A percentile compares a stretch with the other conserved stretches of the same genome.
phyloP scores from a whole-genome alignment of 2,797 vertebrate species.

The Columba guinea region DNA sequence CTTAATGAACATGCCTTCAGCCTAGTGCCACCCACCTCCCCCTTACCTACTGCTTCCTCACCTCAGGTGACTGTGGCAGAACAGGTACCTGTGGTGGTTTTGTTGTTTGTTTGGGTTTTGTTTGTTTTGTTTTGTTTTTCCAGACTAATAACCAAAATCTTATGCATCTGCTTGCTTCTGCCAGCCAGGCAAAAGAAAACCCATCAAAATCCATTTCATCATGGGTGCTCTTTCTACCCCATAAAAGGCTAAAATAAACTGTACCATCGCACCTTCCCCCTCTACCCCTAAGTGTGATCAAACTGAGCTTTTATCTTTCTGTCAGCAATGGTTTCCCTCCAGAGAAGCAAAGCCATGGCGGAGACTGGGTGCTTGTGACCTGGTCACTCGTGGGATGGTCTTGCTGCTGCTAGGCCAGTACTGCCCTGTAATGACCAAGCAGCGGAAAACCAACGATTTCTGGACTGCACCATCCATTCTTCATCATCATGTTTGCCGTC shows the following conservation, averaged over 20 bases:
- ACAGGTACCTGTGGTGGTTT: neutral
- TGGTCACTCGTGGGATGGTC: neutral
- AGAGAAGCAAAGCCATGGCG: too few species aligned
- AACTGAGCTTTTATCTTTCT: neutral
- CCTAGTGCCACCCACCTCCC: neutral
- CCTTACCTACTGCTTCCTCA: neutral
- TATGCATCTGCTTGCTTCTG: neutral
- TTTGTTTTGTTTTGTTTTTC: neutral
- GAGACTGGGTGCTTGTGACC: neutral
- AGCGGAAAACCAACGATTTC: neutral
- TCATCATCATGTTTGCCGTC: too few species aligned
- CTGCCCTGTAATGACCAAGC: neutral
- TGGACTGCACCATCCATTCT: fast-evolving
- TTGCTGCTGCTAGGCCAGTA: neutral
- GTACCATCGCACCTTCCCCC: too few species aligned
- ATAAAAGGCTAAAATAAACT: neutral
- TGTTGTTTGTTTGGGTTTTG: too few species aligned
- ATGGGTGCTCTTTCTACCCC: neutral
- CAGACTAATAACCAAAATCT: neutral
- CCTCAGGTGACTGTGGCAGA: neutral
- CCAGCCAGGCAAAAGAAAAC: neutral
- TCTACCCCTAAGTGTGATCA: neutral
- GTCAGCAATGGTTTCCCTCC: neutral
- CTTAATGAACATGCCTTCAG: neutral
- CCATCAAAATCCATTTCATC: neutral